A percentile compares a stretch with the other conserved stretches of the same genome.
phyloP scores from a whole-genome alignment of 1,140 invertebrate genomes.

The Nymphalis io region DNA sequence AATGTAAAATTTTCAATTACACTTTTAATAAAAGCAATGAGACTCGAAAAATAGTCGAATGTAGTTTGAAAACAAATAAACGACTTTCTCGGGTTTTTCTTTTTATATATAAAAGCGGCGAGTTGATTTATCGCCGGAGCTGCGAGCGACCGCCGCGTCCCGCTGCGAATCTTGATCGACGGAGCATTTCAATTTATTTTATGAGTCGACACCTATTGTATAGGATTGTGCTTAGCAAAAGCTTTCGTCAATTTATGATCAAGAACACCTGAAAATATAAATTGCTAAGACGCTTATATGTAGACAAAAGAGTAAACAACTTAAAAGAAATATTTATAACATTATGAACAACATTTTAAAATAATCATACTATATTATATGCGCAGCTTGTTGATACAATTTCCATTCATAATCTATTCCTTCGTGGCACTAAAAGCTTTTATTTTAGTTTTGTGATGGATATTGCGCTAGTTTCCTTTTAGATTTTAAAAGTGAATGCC shows the following conservation, averaged over 20 bases:
- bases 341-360: background rate
- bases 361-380: too few relatives aligned
- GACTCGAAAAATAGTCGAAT: slow-evolving; percentile 60
- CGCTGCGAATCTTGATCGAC: slow-evolving; percentile 71
- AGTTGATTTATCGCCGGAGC: slow-evolving; percentile 73
- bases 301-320: background rate
- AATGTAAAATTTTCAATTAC: slow-evolving; percentile 71
- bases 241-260: slow-evolving; percentile 26
- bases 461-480: background rate
- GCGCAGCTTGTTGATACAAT: too few relatives aligned
- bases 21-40: slow-evolving; percentile 68
- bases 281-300: background rate
- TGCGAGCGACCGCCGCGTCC: slow-evolving; percentile 59
- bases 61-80: slow-evolving; percentile 78
- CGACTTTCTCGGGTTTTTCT: slow-evolving; percentile 66
- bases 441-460: background rate
- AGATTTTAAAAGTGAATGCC: slow-evolving; percentile 34
- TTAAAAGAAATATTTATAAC: background rate
- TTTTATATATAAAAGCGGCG: slow-evolving; percentile 74
- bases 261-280: slow-evolving; percentile 15
- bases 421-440: background rate
- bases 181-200: slow-evolving; percentile 76
- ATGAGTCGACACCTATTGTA: slow-evolving; percentile 70
- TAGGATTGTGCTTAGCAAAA: slow-evolving; percentile 32
- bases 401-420: background rate